phyloP scores from a whole-genome alignment of 2,888 invertebrate species.

The Drosophila stalkeri region DNA sequence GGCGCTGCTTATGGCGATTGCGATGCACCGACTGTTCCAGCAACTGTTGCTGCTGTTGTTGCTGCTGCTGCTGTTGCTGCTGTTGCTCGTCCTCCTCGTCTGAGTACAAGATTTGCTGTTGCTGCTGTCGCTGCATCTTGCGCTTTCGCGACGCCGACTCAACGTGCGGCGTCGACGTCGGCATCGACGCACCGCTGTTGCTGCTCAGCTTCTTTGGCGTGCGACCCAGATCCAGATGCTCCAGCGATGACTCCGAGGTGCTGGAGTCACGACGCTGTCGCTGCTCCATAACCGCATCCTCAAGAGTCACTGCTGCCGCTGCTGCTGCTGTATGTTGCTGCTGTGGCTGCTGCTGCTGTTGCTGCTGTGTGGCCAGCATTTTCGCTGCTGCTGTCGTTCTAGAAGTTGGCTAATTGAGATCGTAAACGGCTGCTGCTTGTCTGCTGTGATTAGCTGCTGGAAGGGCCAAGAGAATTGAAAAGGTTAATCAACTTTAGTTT shows the following conservation, averaged over 20 bases:
- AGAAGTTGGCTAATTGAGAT: constrained; percentile 54
- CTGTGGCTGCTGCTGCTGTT: constrained; percentile 32
- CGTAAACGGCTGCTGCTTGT: constrained; percentile 50
- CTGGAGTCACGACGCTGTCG: constrained; percentile 83
- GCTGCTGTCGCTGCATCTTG: constrained; percentile 51
- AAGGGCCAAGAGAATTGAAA: no score
- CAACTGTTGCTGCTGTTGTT: constrained; percentile 35
- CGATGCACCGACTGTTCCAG: constrained; percentile 50
- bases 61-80: constrained; percentile 29
- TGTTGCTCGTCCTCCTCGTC: constrained; percentile 78
- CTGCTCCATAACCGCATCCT: constrained; percentile 79
- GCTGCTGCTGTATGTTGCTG: constrained; percentile 22
- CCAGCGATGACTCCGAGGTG: constrained; percentile 85
- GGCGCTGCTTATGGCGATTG: constrained; percentile 80
- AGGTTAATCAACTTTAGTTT: not conserved
- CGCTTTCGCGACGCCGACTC: constrained; percentile 64
- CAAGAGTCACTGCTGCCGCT: constrained; percentile 20
- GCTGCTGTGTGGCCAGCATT: constrained; percentile 64
- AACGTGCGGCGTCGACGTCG: constrained; percentile 77
- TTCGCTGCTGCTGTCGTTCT: constrained; percentile 40
- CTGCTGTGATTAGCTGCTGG: constrained; percentile 35
- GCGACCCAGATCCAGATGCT: constrained; percentile 84
- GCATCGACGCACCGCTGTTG: constrained; percentile 63
- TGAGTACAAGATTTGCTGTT: constrained; percentile 37
- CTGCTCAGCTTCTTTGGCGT: constrained; percentile 82